These are phyloP conservation scores for Meloidogyne hapla DNA, from an alignment of 1,140 invertebrate species.

Conservation along the genomic window DNA sequence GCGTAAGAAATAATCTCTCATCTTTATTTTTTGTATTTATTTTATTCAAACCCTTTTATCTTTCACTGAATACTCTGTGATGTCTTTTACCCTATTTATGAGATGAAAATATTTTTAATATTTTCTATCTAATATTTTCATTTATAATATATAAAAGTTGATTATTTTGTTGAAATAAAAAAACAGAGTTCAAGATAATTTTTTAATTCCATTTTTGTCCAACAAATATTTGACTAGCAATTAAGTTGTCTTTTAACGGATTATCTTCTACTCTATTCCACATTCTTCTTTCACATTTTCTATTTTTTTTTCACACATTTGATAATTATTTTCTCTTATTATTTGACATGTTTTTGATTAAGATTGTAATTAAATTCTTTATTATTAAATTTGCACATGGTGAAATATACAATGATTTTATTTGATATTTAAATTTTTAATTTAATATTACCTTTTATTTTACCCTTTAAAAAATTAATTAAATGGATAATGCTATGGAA, in stretches of 20 bases:
- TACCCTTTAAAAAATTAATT: slow-evolving; percentile 6
- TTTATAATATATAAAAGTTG: not conserved
- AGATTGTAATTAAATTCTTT: slow-evolving; percentile 9
- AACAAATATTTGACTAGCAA: too few species aligned
- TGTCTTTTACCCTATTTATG: too few species aligned
- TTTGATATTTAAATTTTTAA: not conserved
- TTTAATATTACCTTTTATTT: not conserved
- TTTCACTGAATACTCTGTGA: too few species aligned
- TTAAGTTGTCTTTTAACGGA: too few species aligned
- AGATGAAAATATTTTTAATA: too few species aligned
- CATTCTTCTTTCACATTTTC: slow-evolving; percentile 9
- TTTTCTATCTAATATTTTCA: not conserved
- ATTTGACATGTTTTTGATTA: not conserved
- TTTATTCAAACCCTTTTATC: not conserved
- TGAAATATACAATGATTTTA: too few species aligned
- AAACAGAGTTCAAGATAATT: too few species aligned
- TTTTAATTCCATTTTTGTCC: too few species aligned
- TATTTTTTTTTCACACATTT: too few species aligned
- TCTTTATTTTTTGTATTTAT: not conserved
- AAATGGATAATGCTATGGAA: slow-evolving; percentile 18
- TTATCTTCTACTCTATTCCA: too few species aligned
- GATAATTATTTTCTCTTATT: not conserved
- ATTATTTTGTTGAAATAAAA: too few species aligned
- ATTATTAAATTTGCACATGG: too few species aligned
- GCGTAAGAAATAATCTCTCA: slow-evolving; percentile 17